Evolutionary conservation across 2,888 invertebrate genomes (phyloP).

Genomic region (Apoderus coryli): DNA sequence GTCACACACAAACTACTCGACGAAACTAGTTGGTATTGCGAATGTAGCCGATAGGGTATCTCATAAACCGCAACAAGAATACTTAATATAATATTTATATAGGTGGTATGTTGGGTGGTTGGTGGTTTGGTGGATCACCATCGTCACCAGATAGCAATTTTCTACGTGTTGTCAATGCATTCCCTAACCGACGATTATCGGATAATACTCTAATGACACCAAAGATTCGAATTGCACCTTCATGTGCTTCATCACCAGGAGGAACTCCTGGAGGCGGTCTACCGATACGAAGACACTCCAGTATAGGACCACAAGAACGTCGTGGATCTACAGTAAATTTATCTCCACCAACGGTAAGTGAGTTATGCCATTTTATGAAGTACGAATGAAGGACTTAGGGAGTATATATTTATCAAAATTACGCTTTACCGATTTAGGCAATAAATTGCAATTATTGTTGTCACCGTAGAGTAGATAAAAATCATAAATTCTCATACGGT

Average conservation of each 20-base stretch:
- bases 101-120: slow-evolving; percentile 53
- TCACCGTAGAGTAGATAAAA: too few relatives aligned
- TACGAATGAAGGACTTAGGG: too few relatives aligned
- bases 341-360: slow-evolving; percentile 79
- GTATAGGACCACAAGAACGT: slow-evolving; percentile 81
- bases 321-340: slow-evolving; percentile 71
- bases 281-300: slow-evolving; percentile 78
- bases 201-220: slow-evolving; percentile 88
- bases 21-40: too few relatives aligned
- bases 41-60: too few relatives aligned
- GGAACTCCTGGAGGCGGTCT: slow-evolving; percentile 57
- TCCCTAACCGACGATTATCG: slow-evolving; percentile 75
- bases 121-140: slow-evolving; percentile 75
- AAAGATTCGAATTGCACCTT: slow-evolving; percentile 77
- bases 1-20: too few relatives aligned
- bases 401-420: too few relatives aligned
- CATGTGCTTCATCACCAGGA: slow-evolving; percentile 73
- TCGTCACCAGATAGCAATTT: slow-evolving; percentile 78
- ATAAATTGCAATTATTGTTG: too few relatives aligned
- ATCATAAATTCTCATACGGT: too few relatives aligned
- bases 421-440: too few relatives aligned
- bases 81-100: too few relatives aligned
- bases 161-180: slow-evolving; percentile 64
- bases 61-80: too few relatives aligned
- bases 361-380: too few relatives aligned